Percentiles rank a stretch among this genome's conserved stretches.
phyloP scores from a whole-genome alignment of 92 coral and sea anemone species.

The Epizoanthus rinbou region DNA sequence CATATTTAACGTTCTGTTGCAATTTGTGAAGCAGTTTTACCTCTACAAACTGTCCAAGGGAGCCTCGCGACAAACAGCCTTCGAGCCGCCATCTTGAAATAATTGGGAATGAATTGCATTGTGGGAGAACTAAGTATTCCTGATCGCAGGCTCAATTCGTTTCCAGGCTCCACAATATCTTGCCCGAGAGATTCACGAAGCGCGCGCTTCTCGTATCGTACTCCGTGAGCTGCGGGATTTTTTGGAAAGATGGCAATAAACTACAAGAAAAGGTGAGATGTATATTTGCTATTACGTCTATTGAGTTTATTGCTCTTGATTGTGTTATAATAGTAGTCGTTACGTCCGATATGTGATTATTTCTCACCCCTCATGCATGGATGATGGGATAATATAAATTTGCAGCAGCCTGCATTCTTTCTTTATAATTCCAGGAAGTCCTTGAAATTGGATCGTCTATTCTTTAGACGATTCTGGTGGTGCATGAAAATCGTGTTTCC shows the following conservation, averaged over 20 bases:
- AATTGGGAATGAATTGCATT: background rate
- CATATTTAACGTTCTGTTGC: background rate
- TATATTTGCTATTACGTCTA: no score
- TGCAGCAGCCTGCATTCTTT: no score
- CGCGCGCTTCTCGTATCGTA: no score
- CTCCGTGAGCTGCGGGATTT: no score
- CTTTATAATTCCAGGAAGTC: slow-evolving; percentile 27
- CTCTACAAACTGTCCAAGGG: slow-evolving; percentile 91
- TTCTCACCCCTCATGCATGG: no score
- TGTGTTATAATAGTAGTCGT: no score
- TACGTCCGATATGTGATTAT: no score
- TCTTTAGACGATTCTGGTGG: slow-evolving; percentile 78
- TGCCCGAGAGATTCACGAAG: no score
- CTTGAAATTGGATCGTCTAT: slow-evolving; percentile 78
- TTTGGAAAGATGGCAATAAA: no score
- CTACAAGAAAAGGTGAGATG: no score
- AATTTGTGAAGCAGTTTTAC: slow-evolving; percentile 34
- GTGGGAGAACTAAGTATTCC: background rate
- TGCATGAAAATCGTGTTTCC: slow-evolving; percentile 87
- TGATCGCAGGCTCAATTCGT: slow-evolving; percentile 26
- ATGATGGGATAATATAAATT: no score
- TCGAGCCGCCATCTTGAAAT: slow-evolving; percentile 78
- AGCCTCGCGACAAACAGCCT: slow-evolving; percentile 82
- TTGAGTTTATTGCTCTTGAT: no score
- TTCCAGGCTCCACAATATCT: background rate